These are phyloP conservation scores for Hylaea fasciaria DNA, from an alignment of 2,888 invertebrate genomes.

Conservation along the genomic window DNA sequence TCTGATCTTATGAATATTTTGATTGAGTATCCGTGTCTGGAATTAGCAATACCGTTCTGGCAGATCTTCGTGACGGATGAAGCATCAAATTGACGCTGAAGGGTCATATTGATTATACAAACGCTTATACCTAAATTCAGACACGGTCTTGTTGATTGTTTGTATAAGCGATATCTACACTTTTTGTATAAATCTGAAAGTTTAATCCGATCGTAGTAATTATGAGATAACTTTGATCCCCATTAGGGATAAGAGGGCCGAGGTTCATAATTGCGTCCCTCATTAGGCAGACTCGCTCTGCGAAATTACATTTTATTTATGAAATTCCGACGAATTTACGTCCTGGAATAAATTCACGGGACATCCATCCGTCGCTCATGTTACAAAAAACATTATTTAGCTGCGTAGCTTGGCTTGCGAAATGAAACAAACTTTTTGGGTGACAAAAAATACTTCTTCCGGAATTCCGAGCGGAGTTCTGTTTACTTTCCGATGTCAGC, in stretches of 20 bases:
- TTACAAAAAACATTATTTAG: slow-evolving; percentile 24
- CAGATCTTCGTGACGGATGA: background rate
- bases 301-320: slow-evolving; percentile 68
- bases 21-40: slow-evolving; percentile 48
- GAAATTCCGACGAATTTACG: slow-evolving; percentile 56
- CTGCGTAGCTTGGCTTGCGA: slow-evolving; percentile 41
- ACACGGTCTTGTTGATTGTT: background rate
- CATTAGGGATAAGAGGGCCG: slow-evolving; percentile 59
- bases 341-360: slow-evolving; percentile 53
- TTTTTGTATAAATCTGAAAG: slow-evolving; percentile 27
- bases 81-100: background rate
- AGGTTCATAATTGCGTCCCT: slow-evolving; percentile 68
- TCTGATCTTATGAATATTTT: slow-evolving; percentile 60
- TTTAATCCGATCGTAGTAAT: slow-evolving; percentile 55
- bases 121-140: background rate
- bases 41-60: slow-evolving; percentile 35
- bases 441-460: slow-evolving; percentile 15
- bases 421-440: slow-evolving; percentile 20
- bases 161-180: slow-evolving; percentile 6
- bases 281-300: slow-evolving; percentile 62
- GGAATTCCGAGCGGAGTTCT: slow-evolving; percentile 6
- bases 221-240: slow-evolving; percentile 58
- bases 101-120: background rate
- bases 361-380: slow-evolving; percentile 32
- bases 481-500: slow-evolving; percentile 11